Conservation (phyloP, 2,113 vertebrate species). For the Lagopus muta region DNA sequence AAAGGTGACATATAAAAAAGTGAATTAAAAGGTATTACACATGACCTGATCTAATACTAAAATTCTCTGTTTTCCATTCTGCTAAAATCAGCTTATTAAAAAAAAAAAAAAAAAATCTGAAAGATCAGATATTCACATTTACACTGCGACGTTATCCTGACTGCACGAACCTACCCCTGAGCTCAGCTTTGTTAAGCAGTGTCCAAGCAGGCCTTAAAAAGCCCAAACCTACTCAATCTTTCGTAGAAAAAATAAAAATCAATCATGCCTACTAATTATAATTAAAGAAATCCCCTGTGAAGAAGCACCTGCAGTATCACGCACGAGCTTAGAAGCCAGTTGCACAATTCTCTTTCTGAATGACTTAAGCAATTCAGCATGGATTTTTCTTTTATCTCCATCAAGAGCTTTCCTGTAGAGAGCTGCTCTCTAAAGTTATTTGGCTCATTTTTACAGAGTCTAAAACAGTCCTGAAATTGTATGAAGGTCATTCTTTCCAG, state of each 20-base stretch:
- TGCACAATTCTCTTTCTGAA: not conserved
- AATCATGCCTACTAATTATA: not conserved
- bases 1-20: slow-evolving; percentile 62
- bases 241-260: not conserved
- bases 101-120: not conserved
- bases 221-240: not conserved
- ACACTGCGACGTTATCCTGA: not conserved
- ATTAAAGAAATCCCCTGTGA: not conserved
- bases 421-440: not conserved
- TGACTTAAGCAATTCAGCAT: not conserved
- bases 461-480: not conserved
- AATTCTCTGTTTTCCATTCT: slow-evolving; percentile 16
- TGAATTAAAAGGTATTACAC: slow-evolving; percentile 49
- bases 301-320: not conserved
- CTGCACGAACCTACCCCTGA: not conserved
- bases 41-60: slow-evolving; percentile 17
- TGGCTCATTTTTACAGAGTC: not conserved
- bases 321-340: not conserved
- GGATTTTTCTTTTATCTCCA: not conserved
- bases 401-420: not conserved
- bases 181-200: not conserved
- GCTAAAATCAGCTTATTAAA: not conserved
- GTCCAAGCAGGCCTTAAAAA: not conserved
- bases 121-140: not conserved
- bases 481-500: not conserved